Conservation (phyloP, 2,113 vertebrate genomes). For the Clarias batrachus region DNA sequence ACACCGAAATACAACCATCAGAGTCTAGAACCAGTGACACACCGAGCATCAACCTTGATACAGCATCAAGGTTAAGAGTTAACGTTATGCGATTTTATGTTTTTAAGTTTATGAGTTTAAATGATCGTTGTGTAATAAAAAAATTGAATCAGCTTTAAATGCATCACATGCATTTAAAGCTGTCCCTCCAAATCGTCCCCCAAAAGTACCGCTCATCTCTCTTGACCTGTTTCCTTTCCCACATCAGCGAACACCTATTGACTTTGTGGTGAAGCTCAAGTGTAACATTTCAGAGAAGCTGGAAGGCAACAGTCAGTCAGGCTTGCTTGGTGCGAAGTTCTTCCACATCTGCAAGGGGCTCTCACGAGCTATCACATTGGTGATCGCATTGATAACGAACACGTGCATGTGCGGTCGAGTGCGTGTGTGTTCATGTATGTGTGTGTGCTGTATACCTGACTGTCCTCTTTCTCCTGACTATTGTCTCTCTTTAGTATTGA, state of each 20-base stretch:
- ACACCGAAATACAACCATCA: constrained; percentile 16
- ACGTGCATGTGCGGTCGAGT: background rate
- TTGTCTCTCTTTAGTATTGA: constrained; percentile 70
- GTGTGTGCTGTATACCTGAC: constrained; percentile 57
- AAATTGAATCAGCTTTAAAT: background rate
- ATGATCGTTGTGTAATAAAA: background rate
- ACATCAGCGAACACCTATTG: background rate
- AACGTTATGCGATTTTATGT: no score
- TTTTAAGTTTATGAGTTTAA: background rate
- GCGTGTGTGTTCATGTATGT: background rate
- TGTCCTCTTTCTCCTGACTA: constrained; percentile 66
- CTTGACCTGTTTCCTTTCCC: background rate
- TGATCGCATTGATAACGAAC: background rate
- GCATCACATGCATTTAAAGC: no score
- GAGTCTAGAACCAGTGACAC: background rate
- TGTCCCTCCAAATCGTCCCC: background rate
- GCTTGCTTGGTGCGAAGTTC: background rate
- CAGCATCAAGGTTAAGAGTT: no score
- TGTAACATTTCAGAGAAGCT: background rate
- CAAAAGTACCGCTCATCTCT: background rate
- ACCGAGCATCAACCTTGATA: no score
- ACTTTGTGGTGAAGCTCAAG: background rate
- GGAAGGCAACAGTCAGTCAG: background rate
- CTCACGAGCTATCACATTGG: background rate
- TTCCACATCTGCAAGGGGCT: background rate